A percentile compares a stretch with the other conserved stretches of the same genome.
These are phyloP conservation scores for Sternotherus odoratus DNA, from an alignment of 2,797 vertebrate species.

Conservation along the genomic window DNA sequence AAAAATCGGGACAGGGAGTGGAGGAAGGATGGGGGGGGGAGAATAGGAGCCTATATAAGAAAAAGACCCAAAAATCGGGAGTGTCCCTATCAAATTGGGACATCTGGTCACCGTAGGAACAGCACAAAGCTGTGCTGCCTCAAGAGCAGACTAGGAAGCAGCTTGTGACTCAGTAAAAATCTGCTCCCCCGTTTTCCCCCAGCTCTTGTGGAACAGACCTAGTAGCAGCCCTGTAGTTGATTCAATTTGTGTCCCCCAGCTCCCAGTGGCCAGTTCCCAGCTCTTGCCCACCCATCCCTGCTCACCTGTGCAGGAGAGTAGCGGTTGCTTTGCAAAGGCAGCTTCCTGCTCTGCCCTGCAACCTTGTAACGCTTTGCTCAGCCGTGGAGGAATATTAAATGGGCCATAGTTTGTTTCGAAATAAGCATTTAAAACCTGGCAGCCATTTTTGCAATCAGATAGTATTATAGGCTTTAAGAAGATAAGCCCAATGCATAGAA, in stretches of 20 bases:
- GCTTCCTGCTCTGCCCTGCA: background rate
- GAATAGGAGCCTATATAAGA: too few relatives aligned
- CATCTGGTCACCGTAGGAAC: too few relatives aligned
- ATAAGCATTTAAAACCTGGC: background rate
- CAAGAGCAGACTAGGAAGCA: background rate
- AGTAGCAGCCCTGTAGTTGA: background rate
- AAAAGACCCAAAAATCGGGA: too few relatives aligned
- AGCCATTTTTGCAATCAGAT: background rate
- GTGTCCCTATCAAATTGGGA: too few relatives aligned
- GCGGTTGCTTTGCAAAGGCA: background rate
- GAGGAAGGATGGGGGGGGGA: too few relatives aligned
- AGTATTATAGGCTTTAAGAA: background rate
- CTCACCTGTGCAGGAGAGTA: background rate
- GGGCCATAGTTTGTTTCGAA: background rate
- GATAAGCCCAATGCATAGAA: background rate
- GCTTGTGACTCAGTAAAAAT: background rate
- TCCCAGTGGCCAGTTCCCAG: background rate
- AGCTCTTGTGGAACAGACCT: background rate
- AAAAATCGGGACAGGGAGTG: too few relatives aligned
- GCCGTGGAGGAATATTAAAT: background rate
- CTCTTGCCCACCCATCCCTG: background rate
- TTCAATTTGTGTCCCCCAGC: background rate
- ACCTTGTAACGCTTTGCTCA: background rate
- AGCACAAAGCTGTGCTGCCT: background rate
- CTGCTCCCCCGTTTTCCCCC: background rate